Evolutionary conservation across 1,140 invertebrate species (phyloP).

Genomic region (Heliothis virescens): DNA sequence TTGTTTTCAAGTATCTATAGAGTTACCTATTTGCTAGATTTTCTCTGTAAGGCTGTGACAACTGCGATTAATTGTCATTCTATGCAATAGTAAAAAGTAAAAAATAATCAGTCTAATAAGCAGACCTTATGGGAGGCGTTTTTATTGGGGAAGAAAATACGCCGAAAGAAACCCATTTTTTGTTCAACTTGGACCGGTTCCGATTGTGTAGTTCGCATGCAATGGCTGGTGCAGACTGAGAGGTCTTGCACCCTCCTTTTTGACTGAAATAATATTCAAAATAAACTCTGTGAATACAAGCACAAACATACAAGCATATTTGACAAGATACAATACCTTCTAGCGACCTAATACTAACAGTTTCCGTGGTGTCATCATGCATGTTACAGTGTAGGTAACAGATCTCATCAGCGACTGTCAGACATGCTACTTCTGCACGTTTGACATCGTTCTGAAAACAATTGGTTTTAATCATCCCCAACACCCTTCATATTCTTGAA

Average conservation of each 20-base stretch:
- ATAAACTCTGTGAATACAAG: slow-evolving; percentile 1
- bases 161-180: slow-evolving; percentile 63
- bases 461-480: not conserved
- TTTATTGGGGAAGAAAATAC: slow-evolving; percentile 57
- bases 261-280: slow-evolving; percentile 52
- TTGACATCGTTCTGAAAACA: slow-evolving; percentile 63
- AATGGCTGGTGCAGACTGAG: slow-evolving; percentile 57
- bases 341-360: slow-evolving; percentile 59
- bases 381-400: slow-evolving; percentile 59
- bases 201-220: slow-evolving; percentile 54
- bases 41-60: too few relatives aligned
- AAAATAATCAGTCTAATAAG: not conserved
- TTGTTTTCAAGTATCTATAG: too few relatives aligned
- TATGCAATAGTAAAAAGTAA: not conserved
- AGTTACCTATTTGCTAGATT: too few relatives aligned
- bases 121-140: slow-evolving; percentile 60
- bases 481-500: not conserved
- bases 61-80: too few relatives aligned
- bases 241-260: slow-evolving; percentile 50
- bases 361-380: slow-evolving; percentile 63
- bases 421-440: slow-evolving; percentile 66
- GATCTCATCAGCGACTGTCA: slow-evolving; percentile 65
- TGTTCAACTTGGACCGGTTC: slow-evolving; percentile 62
- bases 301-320: not conserved
- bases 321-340: slow-evolving; percentile 28